Base-by-base conservation (phyloP, 2,888 invertebrate species). In the Napeogenes sylphis region DNA sequence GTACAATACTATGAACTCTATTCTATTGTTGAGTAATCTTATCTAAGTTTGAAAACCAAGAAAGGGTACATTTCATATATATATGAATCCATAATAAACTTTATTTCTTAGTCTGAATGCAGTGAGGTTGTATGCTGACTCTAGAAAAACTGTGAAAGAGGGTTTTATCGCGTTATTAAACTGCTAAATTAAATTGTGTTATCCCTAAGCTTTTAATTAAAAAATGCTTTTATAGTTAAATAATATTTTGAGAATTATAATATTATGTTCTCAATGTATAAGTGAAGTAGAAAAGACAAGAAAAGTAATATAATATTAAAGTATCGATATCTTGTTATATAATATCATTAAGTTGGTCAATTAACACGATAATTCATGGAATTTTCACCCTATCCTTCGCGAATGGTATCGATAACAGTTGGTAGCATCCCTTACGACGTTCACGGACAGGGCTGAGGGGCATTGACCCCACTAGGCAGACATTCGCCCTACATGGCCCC, bases 381-480 rank as follows among this genome's bases (percentile, higher is more conserved):
- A 56, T 46, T 55, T 46, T 21, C 46, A 55, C 51, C 58, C 64
- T 71, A 69, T 73, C 76, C 78, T 64, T 70, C 64, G 74, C 75
- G 77, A 80, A 80, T 72, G 76, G 71, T 84, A 84, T 87, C 85
- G 82, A 87, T 84, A 86, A 76, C 80, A 83, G 78, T 77, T 75
- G 78, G 71, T 76, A 77, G 74, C 86, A 85, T 84, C 88, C 87
- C 88, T 85, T 68, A 72, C 71, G 71, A 79, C 82, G 83, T 89
- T 89, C 87, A 88, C 82, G 87, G 87, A 86, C 89, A 87, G 85
- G 87, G 86, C 87, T 81, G 75, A 66, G 80, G 89, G 85, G 78
- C 89, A 80, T 80, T 85, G 90, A 89, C 87, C 89, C 80, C 79
- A 75, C 75, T 75, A 74, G 70, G 80, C 83, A 87, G 87, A 84